Evolutionary conservation across 1,140 invertebrate genomes (phyloP), one percentile per base, ranked within the genome.

Genomic region (Drosophila azteca): DNA sequence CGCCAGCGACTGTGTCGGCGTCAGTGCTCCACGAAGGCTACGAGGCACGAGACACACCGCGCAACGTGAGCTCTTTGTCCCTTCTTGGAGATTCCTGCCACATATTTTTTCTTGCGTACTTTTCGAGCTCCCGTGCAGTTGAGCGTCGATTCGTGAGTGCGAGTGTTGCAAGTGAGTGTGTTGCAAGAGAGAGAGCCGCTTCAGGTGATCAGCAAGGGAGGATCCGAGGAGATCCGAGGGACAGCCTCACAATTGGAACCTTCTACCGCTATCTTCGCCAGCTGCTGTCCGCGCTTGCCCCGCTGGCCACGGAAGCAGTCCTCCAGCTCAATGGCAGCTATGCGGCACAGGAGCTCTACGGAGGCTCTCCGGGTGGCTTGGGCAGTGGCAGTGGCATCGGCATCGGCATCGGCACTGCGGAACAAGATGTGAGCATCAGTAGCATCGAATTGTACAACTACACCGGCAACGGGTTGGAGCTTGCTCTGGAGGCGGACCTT

Each of bases 181-280:
- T 8, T 3, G 48, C 22, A 2, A 29, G 24, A n/a, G 8, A n/a
- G 8, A 2, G 3, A 35, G 35, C 9, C 9, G 9, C 4, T 5
- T 39, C 35, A 3, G 9, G 9, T 39, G 35, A 13, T 39, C 35
- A 39, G 35, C 3, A 13, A 13, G 35, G 11, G 3, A 39, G 35
- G 35, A 9, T 46, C 53, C n/a, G 44, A 9, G 29, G 41, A 15
- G 26, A 62, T 15, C 51, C 9, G 7, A 67, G 48, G 65, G 48
- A 77, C 75, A 64, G 82, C 82, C 77, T 87, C 78, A 85, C 82
- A 31, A 85, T 85, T 78, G 55, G 58, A 60, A 58, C 63, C 63
- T 54, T 53, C 39, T 50, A 62, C 17, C 60, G 57, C 45, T 76
- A 61, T 26, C 57, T 68, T 35, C 64, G 77, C 45, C 81, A 77